A percentile compares a stretch with the other conserved stretches of the same genome.
These are phyloP conservation scores for Micromesistius poutassou DNA, from an alignment of 2,797 vertebrate genomes.

Conservation along the genomic window DNA sequence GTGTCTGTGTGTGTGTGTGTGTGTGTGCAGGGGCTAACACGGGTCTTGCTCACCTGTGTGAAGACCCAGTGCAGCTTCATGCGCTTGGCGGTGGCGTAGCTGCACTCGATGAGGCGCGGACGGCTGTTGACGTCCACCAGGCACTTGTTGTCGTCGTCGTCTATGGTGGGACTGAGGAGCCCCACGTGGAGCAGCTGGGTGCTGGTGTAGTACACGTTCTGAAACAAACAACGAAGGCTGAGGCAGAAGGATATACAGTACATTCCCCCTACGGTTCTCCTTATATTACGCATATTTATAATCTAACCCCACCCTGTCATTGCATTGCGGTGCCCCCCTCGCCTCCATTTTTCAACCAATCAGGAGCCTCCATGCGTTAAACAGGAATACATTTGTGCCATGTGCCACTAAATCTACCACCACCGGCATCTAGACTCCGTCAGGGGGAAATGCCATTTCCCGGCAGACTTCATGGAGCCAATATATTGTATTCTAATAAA, in stretches of 20 bases:
- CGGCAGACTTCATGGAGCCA: neutral
- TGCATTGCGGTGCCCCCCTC: neutral
- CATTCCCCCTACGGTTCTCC: neutral
- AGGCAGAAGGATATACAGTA: neutral
- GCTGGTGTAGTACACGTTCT: conserved; percentile 98
- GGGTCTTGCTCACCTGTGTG: conserved; percentile 81
- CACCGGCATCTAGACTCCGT: neutral
- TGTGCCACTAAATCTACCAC: neutral
- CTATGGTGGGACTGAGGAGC: conserved; percentile 89
- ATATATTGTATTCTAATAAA: neutral
- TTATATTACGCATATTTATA: no score
- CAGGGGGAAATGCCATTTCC: neutral
- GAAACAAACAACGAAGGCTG: conserved; percentile 56
- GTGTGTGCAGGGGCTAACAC: neutral
- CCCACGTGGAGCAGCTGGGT: conserved; percentile 89
- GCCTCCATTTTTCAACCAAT: neutral
- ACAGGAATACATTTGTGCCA: neutral
- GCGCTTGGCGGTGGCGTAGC: conserved; percentile 91
- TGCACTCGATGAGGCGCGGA: conserved; percentile 93
- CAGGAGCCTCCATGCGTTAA: neutral
- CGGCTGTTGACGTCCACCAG: conserved; percentile 95
- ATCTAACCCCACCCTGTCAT: no score
- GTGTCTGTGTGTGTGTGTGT: no score
- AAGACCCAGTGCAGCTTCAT: conserved; percentile 98
- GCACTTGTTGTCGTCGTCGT: conserved; percentile 97